Evolutionary conservation across 2,113 vertebrate species (phyloP).

Genomic region (Cryptomyrus ogoouensis): DNA sequence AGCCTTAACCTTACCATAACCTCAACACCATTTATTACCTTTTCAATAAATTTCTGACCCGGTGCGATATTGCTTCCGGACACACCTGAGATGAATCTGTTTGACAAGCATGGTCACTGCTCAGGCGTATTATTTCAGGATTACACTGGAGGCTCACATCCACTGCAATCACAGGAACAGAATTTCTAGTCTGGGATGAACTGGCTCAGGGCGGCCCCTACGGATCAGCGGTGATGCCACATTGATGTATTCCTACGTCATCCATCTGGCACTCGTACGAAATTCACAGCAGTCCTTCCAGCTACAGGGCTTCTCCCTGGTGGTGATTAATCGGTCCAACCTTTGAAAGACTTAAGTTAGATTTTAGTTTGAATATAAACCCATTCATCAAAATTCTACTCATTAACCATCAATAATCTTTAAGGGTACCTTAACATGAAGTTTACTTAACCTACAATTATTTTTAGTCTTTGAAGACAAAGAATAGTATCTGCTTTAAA

Average conservation of each 20-base stretch:
- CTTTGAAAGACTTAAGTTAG: neutral
- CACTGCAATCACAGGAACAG: neutral
- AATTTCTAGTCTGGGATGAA: neutral
- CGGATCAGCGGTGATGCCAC: neutral
- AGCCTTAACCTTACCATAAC: neutral
- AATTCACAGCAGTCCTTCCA: neutral
- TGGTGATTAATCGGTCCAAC: neutral
- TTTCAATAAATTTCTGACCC: neutral
- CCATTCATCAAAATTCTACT: neutral
- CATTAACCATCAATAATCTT: neutral
- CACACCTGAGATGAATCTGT: no score
- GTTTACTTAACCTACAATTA: neutral
- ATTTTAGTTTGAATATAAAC: neutral
- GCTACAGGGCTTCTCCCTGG: neutral
- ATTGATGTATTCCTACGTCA: neutral
- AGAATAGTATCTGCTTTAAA: neutral
- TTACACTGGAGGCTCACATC: neutral
- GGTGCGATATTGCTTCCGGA: neutral
- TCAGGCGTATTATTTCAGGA: neutral
- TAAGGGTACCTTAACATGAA: neutral
- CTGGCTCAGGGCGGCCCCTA: neutral
- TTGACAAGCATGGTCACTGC: neutral
- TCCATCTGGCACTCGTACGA: neutral
- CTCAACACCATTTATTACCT: neutral
- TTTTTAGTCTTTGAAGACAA: neutral